phyloP scores from a whole-genome alignment of 2,113 vertebrate genomes.

The Alligator mississippiensis region DNA sequence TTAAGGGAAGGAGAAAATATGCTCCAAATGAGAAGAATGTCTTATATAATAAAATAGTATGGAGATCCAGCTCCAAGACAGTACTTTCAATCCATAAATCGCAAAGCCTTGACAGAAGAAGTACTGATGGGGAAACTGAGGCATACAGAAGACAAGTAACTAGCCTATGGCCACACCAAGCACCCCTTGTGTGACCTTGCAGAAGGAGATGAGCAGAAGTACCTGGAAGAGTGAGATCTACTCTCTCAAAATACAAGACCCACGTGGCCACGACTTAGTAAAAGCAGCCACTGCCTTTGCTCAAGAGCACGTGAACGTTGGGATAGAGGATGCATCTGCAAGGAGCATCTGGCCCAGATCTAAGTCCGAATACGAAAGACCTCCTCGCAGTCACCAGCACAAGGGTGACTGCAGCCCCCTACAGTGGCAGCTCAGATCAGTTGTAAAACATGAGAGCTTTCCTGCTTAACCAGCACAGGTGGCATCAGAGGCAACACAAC shows the following conservation, averaged over 20 bases:
- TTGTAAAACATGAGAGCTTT: background rate
- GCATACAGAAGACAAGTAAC: background rate
- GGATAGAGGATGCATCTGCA: background rate
- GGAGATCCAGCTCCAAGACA: background rate
- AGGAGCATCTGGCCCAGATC: background rate
- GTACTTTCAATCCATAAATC: background rate
- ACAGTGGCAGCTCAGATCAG: rapidly evolving
- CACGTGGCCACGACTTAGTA: background rate
- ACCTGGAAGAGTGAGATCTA: background rate
- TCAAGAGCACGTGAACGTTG: too few relatives aligned
- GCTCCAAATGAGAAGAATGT: background rate
- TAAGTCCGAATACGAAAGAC: too few relatives aligned
- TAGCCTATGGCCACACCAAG: background rate
- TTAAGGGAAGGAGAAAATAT: background rate
- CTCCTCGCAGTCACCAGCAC: rapidly evolving
- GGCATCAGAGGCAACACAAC: rapidly evolving
- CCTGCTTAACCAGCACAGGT: background rate
- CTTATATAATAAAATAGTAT: background rate
- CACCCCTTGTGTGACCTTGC: background rate
- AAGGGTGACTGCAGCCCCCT: background rate
- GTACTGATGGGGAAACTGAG: background rate
- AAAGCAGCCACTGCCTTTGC: background rate
- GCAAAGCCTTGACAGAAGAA: background rate
- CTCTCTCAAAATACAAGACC: background rate
- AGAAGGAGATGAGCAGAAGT: background rate